These are phyloP conservation scores for Athetis lepigone DNA, from an alignment of 2,888 invertebrate species.

Conservation along the genomic window DNA sequence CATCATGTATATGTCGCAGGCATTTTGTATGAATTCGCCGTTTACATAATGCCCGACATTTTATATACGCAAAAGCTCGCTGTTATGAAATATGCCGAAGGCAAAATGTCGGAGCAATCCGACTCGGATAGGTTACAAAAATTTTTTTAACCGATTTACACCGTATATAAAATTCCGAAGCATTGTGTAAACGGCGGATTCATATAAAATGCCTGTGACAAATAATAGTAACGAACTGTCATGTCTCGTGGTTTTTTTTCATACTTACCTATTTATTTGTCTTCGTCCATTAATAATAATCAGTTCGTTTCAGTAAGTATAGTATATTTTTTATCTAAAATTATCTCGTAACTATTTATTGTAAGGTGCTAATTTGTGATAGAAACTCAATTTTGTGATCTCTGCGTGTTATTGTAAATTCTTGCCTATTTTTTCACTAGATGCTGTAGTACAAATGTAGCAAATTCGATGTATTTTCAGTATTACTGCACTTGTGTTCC, in stretches of 20 bases:
- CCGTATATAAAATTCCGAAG: too few relatives aligned
- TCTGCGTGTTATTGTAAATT: slow-evolving; percentile 68
- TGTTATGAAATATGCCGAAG: too few relatives aligned
- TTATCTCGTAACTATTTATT: slow-evolving; percentile 32
- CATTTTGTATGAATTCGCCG: too few relatives aligned
- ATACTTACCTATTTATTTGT: slow-evolving; percentile 22
- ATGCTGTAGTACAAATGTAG: slow-evolving; percentile 74
- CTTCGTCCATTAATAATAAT: not conserved
- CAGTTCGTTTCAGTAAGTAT: slow-evolving; percentile 30
- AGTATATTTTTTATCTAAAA: slow-evolving; percentile 35
- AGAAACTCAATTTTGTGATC: slow-evolving; percentile 73
- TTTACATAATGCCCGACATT: too few relatives aligned
- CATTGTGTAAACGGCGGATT: too few relatives aligned
- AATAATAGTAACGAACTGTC: slow-evolving; percentile 16
- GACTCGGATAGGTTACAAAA: too few relatives aligned
- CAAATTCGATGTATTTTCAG: slow-evolving; percentile 75
- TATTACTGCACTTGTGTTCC: slow-evolving; percentile 78
- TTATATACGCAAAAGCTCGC: too few relatives aligned
- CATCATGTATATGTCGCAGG: not conserved
- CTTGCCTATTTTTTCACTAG: slow-evolving; percentile 74
- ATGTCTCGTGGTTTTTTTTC: not conserved
- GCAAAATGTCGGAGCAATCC: too few relatives aligned
- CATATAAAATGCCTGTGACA: too few relatives aligned
- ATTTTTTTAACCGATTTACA: too few relatives aligned
- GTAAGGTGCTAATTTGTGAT: slow-evolving; percentile 79